These are phyloP conservation scores for Eulemur albifrons DNA, from an alignment of 2,797 vertebrate genomes.

Conservation along the genomic window DNA sequence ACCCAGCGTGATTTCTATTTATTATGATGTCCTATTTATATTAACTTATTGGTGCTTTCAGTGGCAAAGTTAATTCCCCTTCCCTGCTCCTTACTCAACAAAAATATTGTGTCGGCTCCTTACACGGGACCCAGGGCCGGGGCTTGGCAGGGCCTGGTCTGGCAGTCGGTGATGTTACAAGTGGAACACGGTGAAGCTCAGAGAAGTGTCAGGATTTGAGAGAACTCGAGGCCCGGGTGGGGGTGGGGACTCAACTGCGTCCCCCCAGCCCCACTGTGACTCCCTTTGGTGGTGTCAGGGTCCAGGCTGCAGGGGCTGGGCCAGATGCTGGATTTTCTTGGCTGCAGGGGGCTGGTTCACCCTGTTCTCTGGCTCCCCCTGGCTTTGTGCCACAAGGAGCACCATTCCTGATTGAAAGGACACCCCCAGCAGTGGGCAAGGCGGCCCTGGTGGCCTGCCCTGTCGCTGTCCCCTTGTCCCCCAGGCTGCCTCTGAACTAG, in stretches of 20 bases:
- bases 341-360: not conserved
- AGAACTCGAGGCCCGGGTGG: not conserved
- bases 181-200: not conserved
- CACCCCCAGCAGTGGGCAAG: not conserved
- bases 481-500: not conserved
- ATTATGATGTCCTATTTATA: slow-evolving; percentile 79
- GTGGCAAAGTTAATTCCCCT: slow-evolving; percentile 44
- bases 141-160: not conserved
- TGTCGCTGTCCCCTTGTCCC: not conserved
- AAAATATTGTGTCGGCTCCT: not conserved
- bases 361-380: not conserved
- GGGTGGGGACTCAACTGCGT: not conserved
- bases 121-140: not conserved
- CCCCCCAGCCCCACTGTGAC: not conserved
- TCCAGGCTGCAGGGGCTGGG: not conserved
- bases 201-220: not conserved
- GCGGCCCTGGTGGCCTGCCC: not conserved
- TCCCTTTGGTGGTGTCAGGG: not conserved
- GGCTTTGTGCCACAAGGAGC: not conserved
- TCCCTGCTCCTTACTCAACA: not conserved
- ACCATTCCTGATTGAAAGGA: not conserved
- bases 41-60: slow-evolving; percentile 82
- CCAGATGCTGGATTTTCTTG: not conserved
- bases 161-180: slow-evolving; percentile 31
- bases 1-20: slow-evolving; percentile 67